Evolutionary conservation across 2,113 vertebrate genomes (phyloP), one percentile per base, ranked within the genome.

Genomic region (Formicarius rufipectus): DNA sequence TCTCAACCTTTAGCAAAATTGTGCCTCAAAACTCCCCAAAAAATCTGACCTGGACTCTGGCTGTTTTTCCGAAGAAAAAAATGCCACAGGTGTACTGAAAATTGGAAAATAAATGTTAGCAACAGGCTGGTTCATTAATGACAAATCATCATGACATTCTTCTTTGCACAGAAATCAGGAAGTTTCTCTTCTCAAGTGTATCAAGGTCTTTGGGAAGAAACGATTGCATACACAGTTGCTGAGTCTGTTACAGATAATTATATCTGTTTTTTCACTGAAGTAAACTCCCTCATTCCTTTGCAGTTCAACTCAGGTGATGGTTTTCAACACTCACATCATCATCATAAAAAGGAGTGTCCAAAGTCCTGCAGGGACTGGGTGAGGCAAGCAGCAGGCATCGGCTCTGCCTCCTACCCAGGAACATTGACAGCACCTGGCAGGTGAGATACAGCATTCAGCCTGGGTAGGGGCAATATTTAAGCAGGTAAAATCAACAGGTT

Each of bases 291-390:
- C 39, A 64, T 25, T 49, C 80, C 83, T 87, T 47, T 15, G 28
- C 40, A 92, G 75, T 91, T 92, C 92, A 92, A 1, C 83, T 75
- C 69, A 69, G 89, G 92, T 23, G 52, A 95, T 23, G 53, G 52
- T 79, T 96, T 86, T 97, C 88, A 93, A 82, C 83, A 84, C 33
- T 31, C 72, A 53, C 1, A 4, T 86, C 83, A 74, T 56, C 12
- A 5, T 67, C 69, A 82, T 86, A 42, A 45, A 94, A 58, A 84
- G 88, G 83, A 92, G 76, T 60, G 83, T 81, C 84, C 80, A 81
- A 93, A 95, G 86, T 95, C 73, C 95, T 73, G 80, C 4, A 4
- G 49, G 50, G 49, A 67, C 22, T 91, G 45, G 95, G 64, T 92
- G 92, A 63, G 71, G 66, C 7, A 18, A 63, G 24, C 2, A 2